A percentile compares a stretch with the other conserved stretches of the same genome.
Evolutionary conservation across 2,797 vertebrate genomes (phyloP).

Genomic region (Okamejei kenojei): DNA sequence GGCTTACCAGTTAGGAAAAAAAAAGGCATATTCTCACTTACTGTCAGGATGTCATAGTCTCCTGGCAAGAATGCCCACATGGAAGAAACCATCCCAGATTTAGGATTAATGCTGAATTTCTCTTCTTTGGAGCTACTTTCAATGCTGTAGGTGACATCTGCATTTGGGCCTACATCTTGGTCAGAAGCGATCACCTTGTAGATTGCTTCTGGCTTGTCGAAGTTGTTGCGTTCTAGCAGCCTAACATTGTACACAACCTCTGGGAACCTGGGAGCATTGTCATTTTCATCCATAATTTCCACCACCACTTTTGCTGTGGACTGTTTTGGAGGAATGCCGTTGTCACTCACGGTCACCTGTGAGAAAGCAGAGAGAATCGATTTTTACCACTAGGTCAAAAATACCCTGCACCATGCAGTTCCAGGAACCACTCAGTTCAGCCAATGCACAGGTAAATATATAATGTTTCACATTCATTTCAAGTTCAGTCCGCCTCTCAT

Average conservation of each 20-base stretch:
- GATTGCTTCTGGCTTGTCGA: conserved; percentile 49
- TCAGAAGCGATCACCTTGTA: conserved; percentile 81
- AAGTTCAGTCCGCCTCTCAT: not conserved
- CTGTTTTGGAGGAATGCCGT: conserved; percentile 67
- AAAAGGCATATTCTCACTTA: conserved; percentile 49
- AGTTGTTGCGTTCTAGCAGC: conserved; percentile 61
- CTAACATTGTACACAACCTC: conserved; percentile 83
- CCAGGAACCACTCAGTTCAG: not conserved
- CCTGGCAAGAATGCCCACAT: conserved; percentile 67
- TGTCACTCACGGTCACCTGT: conserved; percentile 84
- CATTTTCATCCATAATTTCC: conserved; percentile 75
- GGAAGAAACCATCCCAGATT: conserved; percentile 68
- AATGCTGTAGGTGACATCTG: conserved; percentile 74
- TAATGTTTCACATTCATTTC: not conserved
- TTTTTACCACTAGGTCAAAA: not conserved
- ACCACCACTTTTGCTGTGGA: conserved; percentile 82
- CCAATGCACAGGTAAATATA: not conserved
- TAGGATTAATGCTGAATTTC: conserved; percentile 67
- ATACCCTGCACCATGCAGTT: not conserved
- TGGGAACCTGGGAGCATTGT: conserved; percentile 77
- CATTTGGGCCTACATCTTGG: conserved; percentile 75
- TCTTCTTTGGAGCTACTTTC: conserved; percentile 60
- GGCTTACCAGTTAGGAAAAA: not conserved
- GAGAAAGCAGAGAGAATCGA: conserved; percentile 31
- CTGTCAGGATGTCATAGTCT: conserved; percentile 85